Evolutionary conservation across 2,888 invertebrate genomes (phyloP), one percentile per base, ranked within the genome.

Genomic region (Petrolisthes cinctipes): DNA sequence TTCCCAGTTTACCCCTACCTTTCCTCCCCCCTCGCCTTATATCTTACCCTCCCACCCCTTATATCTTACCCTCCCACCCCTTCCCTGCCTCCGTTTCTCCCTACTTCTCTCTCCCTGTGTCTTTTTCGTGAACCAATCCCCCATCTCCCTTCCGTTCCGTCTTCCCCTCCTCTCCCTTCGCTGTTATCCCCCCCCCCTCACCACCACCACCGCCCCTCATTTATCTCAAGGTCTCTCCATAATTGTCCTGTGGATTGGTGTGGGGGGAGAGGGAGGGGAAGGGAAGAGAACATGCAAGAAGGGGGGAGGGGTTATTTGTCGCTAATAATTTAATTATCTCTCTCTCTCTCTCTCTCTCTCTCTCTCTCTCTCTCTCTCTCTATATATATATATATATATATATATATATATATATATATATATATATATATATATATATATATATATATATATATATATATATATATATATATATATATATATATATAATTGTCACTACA

Each of bases 101-200:
- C 76, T 76, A n/a, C 23, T 37, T 23, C 78, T 78, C 76, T 78
- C 78, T 78, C 78, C 37, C 78, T 78, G 23, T 78, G 23, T 78
- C 37, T 37, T 53, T 61, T 61, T 61, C 61, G 9, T 11, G 17
- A 11, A 17, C 61, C 61, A 61, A 1, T 17, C 17, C 61, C 37
- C 9, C 11, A 75, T 20, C 11, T n/a, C 14, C 75, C 11, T 75
- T 9, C 14, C 61, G 14, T 51, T 37, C 76, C 14, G 37, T 37
- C 76, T 76, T 51, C 14, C 76, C 53, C 78, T 78, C 78, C 53
- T 17, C 53, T 71, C 4, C 11, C n/a, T 71, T n/a, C 1, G 71
- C 71, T n/a, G 71, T 71, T 6, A n/a, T n/a, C 71, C 20, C 4
- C 20, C 71, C 71, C n/a, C n/a, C 14, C 11, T 5, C n/a, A 7